Conservation (phyloP, 2,888 invertebrate genomes). For the Teleiodes luculella region DNA sequence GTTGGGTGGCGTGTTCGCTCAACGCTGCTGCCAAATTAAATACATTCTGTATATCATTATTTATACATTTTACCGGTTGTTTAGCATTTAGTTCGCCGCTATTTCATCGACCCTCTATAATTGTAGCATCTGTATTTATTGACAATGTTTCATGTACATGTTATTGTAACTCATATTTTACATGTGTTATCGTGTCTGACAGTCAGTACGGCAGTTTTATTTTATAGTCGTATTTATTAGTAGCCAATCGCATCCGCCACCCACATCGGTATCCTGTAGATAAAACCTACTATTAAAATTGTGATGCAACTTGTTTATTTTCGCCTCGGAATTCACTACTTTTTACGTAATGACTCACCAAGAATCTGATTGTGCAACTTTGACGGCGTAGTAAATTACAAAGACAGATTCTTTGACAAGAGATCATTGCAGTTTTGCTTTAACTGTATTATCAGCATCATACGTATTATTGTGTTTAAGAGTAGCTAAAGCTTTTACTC, state of each 20-base stretch:
- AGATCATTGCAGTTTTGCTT: too few species aligned
- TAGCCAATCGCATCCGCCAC: slow-evolving; percentile 28
- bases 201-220: slow-evolving; percentile 14
- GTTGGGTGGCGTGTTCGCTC: slow-evolving; percentile 3
- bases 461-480: too few species aligned
- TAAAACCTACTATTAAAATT: neutral
- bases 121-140: neutral
- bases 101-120: neutral
- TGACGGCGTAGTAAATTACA: neutral
- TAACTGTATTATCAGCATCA: too few species aligned
- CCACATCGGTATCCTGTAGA: slow-evolving; percentile 23
- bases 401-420: too few species aligned
- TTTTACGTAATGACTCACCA: neutral
- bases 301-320: slow-evolving; percentile 5
- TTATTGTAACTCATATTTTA: neutral
- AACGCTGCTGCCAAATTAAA: neutral
- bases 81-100: neutral
- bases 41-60: neutral
- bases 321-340: neutral
- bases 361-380: neutral
- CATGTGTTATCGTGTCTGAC: neutral
- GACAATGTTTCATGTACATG: neutral
- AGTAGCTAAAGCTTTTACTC: too few species aligned
- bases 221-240: slow-evolving; percentile 27
- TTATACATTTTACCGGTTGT: neutral